Conservation (phyloP, 2,888 invertebrate genomes). For the Augochlorella aurata region DNA sequence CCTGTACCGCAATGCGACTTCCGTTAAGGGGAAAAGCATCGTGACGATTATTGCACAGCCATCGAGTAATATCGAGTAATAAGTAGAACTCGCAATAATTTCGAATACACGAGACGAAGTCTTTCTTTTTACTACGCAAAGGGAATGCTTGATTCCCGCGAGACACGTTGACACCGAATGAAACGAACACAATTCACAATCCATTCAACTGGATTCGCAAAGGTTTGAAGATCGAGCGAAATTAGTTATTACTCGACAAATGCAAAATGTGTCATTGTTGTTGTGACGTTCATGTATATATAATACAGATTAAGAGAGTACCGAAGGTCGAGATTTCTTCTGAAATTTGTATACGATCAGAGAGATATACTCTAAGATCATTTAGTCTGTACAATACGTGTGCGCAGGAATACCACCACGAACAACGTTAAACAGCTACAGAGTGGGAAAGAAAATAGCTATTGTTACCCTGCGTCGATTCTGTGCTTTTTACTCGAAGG, state of each 20-base stretch:
- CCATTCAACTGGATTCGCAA: slow-evolving; percentile 32
- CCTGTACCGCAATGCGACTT: background rate
- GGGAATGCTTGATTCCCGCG: background rate
- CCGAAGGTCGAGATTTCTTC: slow-evolving; percentile 32
- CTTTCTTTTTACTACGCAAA: background rate
- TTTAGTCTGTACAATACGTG: slow-evolving; percentile 50
- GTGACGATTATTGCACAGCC: slow-evolving; percentile 45
- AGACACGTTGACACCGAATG: slow-evolving; percentile 9
- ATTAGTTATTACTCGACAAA: slow-evolving; percentile 38
- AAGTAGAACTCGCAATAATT: slow-evolving; percentile 39
- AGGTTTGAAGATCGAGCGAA: slow-evolving; percentile 29
- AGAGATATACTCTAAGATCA: slow-evolving; percentile 5
- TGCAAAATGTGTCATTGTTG: slow-evolving; percentile 36
- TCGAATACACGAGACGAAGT: background rate
- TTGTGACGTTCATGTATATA: slow-evolving; percentile 28
- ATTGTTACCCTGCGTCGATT: background rate
- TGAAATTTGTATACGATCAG: slow-evolving; percentile 12
- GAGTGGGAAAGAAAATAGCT: slow-evolving; percentile 3
- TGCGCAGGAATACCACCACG: slow-evolving; percentile 36
- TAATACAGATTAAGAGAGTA: slow-evolving; percentile 40
- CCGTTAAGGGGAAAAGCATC: slow-evolving; percentile 13
- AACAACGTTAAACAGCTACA: slow-evolving; percentile 1
- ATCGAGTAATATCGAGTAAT: slow-evolving; percentile 50
- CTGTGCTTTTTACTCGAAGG: background rate
- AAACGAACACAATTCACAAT: slow-evolving; percentile 21